A percentile compares a stretch with the other conserved stretches of the same genome.
Conservation (phyloP, 2,888 invertebrate species). For the Heteromyza rotundicornis region DNA sequence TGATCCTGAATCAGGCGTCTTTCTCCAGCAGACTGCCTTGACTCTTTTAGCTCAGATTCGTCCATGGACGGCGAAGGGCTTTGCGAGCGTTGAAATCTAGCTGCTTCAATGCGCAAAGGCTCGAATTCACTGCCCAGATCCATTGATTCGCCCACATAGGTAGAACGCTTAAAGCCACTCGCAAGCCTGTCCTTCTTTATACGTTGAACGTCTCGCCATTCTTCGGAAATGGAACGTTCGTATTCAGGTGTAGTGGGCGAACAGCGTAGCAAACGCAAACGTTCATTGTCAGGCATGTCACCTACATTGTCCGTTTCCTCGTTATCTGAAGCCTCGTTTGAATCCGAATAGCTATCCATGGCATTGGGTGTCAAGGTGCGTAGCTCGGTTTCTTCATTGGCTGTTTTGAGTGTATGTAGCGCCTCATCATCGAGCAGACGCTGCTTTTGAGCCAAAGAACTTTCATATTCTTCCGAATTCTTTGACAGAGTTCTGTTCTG, state of each 20-base stretch:
- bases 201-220: constrained; percentile 46
- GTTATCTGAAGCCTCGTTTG: constrained; percentile 9
- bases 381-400: constrained; percentile 49
- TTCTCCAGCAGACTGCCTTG: constrained; percentile 36
- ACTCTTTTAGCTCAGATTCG: constrained; percentile 26
- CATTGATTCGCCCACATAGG: constrained; percentile 58
- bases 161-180: constrained; percentile 56
- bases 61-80: constrained; percentile 47
- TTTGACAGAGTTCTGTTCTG: constrained; percentile 35
- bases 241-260: constrained; percentile 44
- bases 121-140: constrained; percentile 52
- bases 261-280: not conserved
- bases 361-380: constrained; percentile 38
- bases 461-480: constrained; percentile 43
- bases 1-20: constrained; percentile 51
- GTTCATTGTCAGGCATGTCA: constrained; percentile 21
- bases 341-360: constrained; percentile 8
- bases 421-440: constrained; percentile 49
- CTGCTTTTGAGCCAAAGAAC: constrained; percentile 42
- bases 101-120: constrained; percentile 42
- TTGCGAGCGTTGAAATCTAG: constrained; percentile 48
- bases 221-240: constrained; percentile 52
- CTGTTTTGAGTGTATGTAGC: constrained; percentile 42
- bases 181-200: constrained; percentile 47
- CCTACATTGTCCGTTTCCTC: constrained; percentile 22